Evolutionary conservation across 2,888 invertebrate species (phyloP).

Genomic region (Monoplex corrugatus): DNA sequence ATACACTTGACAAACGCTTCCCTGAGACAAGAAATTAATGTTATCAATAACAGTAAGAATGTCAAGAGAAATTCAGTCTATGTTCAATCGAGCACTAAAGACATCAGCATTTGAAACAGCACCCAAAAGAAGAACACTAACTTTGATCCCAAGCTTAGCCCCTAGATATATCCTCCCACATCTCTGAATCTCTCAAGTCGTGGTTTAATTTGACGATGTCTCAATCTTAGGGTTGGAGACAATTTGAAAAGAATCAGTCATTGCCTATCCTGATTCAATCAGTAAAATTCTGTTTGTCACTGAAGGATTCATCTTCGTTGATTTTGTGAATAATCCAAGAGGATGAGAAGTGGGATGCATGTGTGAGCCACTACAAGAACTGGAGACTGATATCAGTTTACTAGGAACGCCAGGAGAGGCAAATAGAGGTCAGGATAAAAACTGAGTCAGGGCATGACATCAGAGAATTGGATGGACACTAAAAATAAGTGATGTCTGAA

Average conservation of each 20-base stretch:
- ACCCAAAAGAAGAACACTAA: too few species aligned
- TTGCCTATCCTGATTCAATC: constrained; percentile 57
- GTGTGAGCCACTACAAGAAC: too few species aligned
- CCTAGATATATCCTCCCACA: too few species aligned
- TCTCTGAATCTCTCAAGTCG: not conserved
- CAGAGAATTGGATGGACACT: constrained; percentile 38
- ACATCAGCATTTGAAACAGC: too few species aligned
- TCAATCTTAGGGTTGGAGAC: constrained; percentile 54
- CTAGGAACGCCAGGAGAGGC: constrained; percentile 38
- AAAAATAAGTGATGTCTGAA: constrained; percentile 53
- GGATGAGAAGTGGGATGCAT: too few species aligned
- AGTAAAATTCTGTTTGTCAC: constrained; percentile 46
- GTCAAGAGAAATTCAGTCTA: too few species aligned
- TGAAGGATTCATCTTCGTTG: constrained; percentile 50
- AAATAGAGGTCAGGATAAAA: constrained; percentile 51
- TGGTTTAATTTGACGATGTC: constrained; percentile 36
- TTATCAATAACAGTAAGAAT: too few species aligned
- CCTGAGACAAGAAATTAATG: too few species aligned
- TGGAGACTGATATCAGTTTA: constrained; percentile 3
- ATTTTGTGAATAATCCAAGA: constrained; percentile 51
- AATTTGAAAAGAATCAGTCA: constrained; percentile 65
- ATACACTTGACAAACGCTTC: too few species aligned
- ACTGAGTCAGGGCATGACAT: constrained; percentile 44
- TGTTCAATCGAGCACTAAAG: too few species aligned
- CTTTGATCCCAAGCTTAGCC: too few species aligned